Base-by-base conservation (phyloP, 2,797 vertebrate species). In the Lacerta agilis region DNA sequence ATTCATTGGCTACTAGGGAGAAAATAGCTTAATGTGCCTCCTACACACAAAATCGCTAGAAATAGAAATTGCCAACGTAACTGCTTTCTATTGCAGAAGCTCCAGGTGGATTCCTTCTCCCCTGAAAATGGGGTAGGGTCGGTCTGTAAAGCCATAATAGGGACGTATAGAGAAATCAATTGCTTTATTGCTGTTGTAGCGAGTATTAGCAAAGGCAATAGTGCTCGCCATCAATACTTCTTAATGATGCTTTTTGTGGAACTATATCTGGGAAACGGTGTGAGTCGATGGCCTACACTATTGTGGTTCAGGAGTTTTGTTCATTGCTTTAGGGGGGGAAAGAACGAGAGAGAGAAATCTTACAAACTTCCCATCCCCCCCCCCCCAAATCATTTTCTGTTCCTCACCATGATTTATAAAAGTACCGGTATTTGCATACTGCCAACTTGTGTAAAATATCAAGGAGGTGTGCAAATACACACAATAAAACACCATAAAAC, bases 21-120 rank as follows among this genome's bases (percentile, higher is more conserved):
- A 90, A 76, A 80, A 85, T 49, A 86, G 36, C 71, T 83, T 67
- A 88, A 86, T 87, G 43, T 83, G 49, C 77, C 67, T 88, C 49
- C 64, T 83, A 77, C 72, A 76, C 43, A 76, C 45, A 87, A 80
- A 80, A 76, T 33, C 45, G 8, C 79, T 86, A 45, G 45, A 76
- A 86, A 76, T 86, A 43, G 55, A 88, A 79, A 82, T 83, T 78
- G 61, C 10, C 79, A 64, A 25, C 15, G 33, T 88, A 55, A 77
- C 67, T 90, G 43, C 69, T 77, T 87, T 81, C 69, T 81, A 33
- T 80, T 36, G 75, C 23, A 72, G 55, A 66, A 83, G 67, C 67
- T 83, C 58, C 79, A 73, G 29, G 36, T 83, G 71, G 27, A 64
- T 58, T 87, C 80, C 18, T 49, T 23, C 64, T 8, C 55, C 64